phyloP scores from a whole-genome alignment of 2,888 invertebrate species.

The Cataglyphis altisquamis region DNA sequence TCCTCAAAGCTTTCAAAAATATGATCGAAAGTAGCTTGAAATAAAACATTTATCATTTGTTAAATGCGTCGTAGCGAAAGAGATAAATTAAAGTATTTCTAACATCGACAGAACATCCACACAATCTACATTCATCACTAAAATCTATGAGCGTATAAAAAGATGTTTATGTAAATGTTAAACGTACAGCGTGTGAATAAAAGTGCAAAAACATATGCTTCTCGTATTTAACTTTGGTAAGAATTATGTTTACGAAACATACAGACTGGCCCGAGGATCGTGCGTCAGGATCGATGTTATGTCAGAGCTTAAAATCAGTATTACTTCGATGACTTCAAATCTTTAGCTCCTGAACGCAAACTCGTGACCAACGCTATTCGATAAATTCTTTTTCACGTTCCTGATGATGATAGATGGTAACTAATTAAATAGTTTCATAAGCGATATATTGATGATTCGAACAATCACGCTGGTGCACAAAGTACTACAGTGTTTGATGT shows the following conservation, averaged over 20 bases:
- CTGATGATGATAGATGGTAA: constrained; percentile 25
- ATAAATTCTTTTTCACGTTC: constrained; percentile 3
- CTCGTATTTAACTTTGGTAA: constrained; percentile 50
- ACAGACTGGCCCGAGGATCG: neutral
- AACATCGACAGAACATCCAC: constrained; percentile 2
- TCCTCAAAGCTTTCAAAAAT: neutral
- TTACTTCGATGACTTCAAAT: neutral
- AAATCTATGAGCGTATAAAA: constrained; percentile 13
- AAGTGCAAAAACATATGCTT: neutral
- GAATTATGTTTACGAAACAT: constrained; percentile 21
- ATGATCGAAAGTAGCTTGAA: neutral
- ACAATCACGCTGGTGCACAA: constrained; percentile 25
- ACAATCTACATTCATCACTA: neutral
- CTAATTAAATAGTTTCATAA: constrained; percentile 34
- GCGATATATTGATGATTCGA: neutral
- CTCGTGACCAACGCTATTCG: neutral
- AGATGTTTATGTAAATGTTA: constrained; percentile 2
- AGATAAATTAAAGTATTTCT: neutral
- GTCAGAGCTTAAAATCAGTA: neutral
- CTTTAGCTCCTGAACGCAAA: constrained; percentile 1
- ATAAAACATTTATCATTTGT: neutral
- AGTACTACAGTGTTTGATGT: neutral
- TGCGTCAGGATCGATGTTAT: neutral
- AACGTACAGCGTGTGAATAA: neutral
- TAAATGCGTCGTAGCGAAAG: constrained; percentile 25